A percentile compares a stretch with the other conserved stretches of the same genome.
These are phyloP conservation scores for Xiphophorus hellerii DNA, from an alignment of 2,113 vertebrate species.

Conservation along the genomic window DNA sequence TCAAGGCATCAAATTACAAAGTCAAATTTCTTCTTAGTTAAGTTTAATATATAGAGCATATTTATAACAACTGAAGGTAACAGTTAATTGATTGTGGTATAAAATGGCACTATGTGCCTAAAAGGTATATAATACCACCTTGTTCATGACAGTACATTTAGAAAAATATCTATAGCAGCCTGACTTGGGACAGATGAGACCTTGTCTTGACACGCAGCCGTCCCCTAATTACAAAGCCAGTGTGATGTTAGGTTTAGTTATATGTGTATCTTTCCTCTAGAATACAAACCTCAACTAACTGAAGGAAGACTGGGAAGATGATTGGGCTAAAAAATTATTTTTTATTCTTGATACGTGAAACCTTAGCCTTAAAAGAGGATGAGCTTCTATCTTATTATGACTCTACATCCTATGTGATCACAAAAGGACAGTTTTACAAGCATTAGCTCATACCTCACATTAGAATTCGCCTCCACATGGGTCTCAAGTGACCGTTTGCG, in stretches of 20 bases:
- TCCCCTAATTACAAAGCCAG: neutral
- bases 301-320: neutral
- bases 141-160: neutral
- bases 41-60: too few species aligned
- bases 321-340: neutral
- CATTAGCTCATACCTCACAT: neutral
- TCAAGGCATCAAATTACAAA: too few species aligned
- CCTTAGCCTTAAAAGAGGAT: neutral
- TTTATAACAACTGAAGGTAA: too few species aligned
- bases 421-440: neutral
- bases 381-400: neutral
- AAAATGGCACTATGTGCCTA: too few species aligned
- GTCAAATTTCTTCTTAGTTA: too few species aligned
- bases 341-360: neutral
- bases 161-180: neutral
- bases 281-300: neutral
- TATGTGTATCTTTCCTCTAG: neutral
- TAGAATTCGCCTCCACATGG: neutral
- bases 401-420: neutral
- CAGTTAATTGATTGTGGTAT: too few species aligned
- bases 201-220: too few species aligned
- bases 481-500: conserved; percentile 2
- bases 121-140: too few species aligned
- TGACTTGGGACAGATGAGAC: too few species aligned
- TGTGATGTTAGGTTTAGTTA: neutral